These are phyloP conservation scores for Ammospiza maritima DNA, from an alignment of 2,797 vertebrate genomes.

Conservation along the genomic window DNA sequence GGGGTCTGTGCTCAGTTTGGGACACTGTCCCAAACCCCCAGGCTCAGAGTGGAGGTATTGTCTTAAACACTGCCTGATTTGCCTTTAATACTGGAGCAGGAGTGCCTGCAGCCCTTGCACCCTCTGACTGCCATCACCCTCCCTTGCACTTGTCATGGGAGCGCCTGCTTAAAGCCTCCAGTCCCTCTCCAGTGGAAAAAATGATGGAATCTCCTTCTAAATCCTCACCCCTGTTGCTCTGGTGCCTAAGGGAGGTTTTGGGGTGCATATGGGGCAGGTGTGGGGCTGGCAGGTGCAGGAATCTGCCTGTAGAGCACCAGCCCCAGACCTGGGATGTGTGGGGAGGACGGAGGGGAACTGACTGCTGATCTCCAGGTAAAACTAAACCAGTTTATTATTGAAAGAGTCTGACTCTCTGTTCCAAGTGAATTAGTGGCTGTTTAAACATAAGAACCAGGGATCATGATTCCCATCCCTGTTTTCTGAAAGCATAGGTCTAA, in stretches of 20 bases:
- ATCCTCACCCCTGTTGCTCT: background rate
- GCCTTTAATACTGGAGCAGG: background rate
- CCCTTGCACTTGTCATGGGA: fast-evolving
- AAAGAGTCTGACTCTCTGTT: fast-evolving
- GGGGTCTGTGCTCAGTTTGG: background rate
- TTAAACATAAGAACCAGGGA: background rate
- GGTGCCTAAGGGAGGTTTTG: background rate
- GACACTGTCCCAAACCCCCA: fast-evolving
- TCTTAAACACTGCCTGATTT: background rate
- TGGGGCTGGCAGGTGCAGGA: fast-evolving
- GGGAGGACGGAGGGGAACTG: fast-evolving
- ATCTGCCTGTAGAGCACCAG: background rate
- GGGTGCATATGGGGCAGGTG: fast-evolving
- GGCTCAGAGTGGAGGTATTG: background rate
- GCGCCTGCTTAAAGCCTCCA: fast-evolving
- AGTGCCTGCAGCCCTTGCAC: background rate
- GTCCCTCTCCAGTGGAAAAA: background rate
- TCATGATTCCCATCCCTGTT: fast-evolving
- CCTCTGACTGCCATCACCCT: background rate
- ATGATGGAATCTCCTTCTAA: background rate
- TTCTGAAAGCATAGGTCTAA: background rate
- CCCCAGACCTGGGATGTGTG: background rate
- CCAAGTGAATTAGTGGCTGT: background rate
- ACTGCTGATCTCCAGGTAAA: background rate
- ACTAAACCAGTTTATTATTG: background rate